Evolutionary conservation across 1,140 invertebrate species (phyloP), one percentile per base, ranked within the genome.

Genomic region (Zaprionus inermis): DNA sequence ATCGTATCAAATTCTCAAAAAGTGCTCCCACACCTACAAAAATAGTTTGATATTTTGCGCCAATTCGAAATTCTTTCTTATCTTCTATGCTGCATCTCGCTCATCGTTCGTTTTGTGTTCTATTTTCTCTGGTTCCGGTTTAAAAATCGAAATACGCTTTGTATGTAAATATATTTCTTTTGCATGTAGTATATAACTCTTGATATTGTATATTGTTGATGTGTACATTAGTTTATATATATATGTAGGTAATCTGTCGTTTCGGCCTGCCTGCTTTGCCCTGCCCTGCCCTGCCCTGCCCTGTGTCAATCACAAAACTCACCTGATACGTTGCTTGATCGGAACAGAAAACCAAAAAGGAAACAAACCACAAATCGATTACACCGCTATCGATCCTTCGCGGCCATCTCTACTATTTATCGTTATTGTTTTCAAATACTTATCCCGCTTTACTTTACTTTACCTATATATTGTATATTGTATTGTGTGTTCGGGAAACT

Each of bases 221-320:
- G 38, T 66, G 46, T 65, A 41, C 56, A 49, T 67, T 46, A 70
- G 56, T 71, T n/a, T 59, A 60, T 36, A 28, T 28, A 28, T 28
- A 28, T 28, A 44, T 76, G 46, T 38, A 68, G 78, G 77, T 77
- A 74, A 61, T 68, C 64, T 76, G 74, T 63, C 69, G 32, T 30
- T 12, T 11, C 18, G 41, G n/a, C 28, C 46, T 28, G 36, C 51
- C 30, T 24, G 32, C 44, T 46, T 2, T 65, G 44, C 44, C 54
- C 63, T 71, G 72, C 72, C 51, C 57, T 49, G 12, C n/a, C n/a
- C n/a, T 65, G 44, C 44, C 54, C 63, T 71, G 72, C 72, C 51
- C 57, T 49, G 12, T 44, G 34, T 57, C 52, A 41, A 71, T 72
- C 68, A 61, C 54, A 57, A 58, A 73, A 72, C 58, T 82, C 61